Evolutionary conservation across 2,113 vertebrate genomes (phyloP).

Genomic region (Myodes glareolus): DNA sequence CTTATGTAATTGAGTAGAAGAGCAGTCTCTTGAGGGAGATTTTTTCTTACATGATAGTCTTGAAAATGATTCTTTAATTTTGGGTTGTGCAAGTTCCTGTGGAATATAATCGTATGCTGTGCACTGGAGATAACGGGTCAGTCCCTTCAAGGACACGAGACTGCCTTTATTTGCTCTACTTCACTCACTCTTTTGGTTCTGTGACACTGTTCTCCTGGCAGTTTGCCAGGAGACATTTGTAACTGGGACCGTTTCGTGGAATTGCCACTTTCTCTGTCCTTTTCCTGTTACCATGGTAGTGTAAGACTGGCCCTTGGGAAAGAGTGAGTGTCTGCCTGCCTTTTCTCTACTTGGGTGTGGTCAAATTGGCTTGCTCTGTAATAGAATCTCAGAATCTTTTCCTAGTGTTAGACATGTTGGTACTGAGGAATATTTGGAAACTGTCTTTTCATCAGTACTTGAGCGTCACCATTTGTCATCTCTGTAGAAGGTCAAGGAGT

Average conservation of each 20-base stretch:
- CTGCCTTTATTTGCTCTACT: not conserved
- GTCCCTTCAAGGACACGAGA: constrained; percentile 31
- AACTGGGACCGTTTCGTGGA: not conserved
- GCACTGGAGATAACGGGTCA: constrained; percentile 37
- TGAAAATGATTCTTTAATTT: constrained; percentile 69
- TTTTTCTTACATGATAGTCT: constrained; percentile 58
- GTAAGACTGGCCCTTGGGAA: not conserved
- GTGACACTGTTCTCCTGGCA: not conserved
- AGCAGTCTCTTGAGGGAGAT: constrained; percentile 48
- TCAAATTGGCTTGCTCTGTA: not conserved
- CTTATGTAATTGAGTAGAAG: constrained; percentile 67
- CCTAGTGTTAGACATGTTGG: not conserved
- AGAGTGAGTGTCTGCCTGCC: not conserved
- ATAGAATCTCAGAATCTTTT: not conserved
- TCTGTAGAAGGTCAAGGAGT: not conserved
- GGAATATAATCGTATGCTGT: constrained; percentile 36
- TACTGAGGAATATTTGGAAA: not conserved
- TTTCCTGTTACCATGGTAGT: not conserved
- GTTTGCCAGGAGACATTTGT: constrained; percentile 1
- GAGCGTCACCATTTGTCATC: not conserved
- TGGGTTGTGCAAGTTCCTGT: constrained; percentile 39
- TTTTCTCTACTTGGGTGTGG: not conserved
- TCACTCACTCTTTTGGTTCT: not conserved
- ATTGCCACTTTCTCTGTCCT: constrained; percentile 9
- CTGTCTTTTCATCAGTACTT: not conserved